Base-by-base conservation (phyloP, 1,140 invertebrate species). In the Drosophila miranda region DNA sequence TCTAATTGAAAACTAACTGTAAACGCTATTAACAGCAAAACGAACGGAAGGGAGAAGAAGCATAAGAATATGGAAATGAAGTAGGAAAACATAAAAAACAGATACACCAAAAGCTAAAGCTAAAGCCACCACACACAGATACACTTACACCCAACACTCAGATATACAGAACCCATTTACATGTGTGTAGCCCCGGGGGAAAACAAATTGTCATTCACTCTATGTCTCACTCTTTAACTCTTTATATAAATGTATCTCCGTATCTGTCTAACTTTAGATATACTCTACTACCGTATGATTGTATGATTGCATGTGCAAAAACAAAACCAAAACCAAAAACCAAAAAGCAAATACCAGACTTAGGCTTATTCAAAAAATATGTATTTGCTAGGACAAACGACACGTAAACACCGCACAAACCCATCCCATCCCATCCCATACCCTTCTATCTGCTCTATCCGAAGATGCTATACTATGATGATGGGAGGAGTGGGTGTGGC, bases 261-360 rank as follows among this genome's bases (percentile, higher is more conserved):
- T 81, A 70, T 82, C 78, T 82, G 78, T 86, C 82, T 86, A 78
- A 87, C 77, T 77, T 81, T 77, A 86, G 81, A 80, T 75, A 84
- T 71, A 79, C 80, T 64, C 66, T 84, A 38, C 23, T 38, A 84
- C 68, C 78, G 49, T 81, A 81, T 60, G 67, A 86, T 53, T 78
- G 30, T 30, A 30, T 30, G 30, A 26, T 26, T 26, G 70, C 75
- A 86, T 83, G 75, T 83, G 79, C 46, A 52, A 77, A 52, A 62
- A 55, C 26, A 54, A 60, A 63, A 16, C 13, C 62, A 67, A 72
- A 72, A 16, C 16, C 16, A 16, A 16, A 16, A 72, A 54, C 45
- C 54, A 60, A 28, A 21, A 50, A 58, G 55, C 38, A 55, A 60
- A 63, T 53, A 54, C 30, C 57, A 67, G 70, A 57, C 64, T 62